Evolutionary conservation across 2,797 vertebrate species (phyloP).

Genomic region (Gallirallus australis): DNA sequence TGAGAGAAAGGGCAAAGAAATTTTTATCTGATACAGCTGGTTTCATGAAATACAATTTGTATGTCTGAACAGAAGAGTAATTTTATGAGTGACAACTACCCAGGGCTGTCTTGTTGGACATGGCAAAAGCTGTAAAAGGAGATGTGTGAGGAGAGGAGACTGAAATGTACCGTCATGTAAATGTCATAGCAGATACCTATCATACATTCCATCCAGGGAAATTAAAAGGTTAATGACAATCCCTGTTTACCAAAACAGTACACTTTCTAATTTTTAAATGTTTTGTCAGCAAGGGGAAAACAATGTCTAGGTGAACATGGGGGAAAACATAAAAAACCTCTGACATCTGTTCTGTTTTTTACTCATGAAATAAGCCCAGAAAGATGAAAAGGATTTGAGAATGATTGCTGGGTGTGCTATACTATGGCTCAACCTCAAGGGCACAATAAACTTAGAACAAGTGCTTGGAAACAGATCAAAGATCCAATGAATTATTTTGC

Average conservation of each 20-base stretch:
- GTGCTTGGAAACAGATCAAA: constrained; percentile 69
- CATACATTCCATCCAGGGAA: neutral
- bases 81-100: neutral
- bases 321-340: constrained; percentile 29
- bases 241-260: constrained; percentile 32
- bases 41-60: neutral
- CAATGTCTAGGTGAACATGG: neutral
- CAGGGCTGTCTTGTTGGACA: neutral
- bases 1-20: neutral
- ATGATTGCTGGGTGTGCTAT: constrained; percentile 52
- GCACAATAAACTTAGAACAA: constrained; percentile 60
- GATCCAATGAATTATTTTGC: constrained; percentile 71
- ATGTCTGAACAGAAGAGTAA: neutral
- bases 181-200: neutral
- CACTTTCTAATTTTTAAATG: constrained; percentile 19
- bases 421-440: constrained; percentile 52
- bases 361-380: constrained; percentile 8
- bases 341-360: constrained; percentile 59
- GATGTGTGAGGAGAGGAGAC: neutral
- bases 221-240: constrained; percentile 53
- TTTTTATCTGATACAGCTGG: neutral
- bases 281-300: constrained; percentile 43
- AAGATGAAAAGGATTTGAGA: constrained; percentile 61
- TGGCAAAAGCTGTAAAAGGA: neutral
- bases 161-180: neutral